phyloP scores from a whole-genome alignment of 2,113 vertebrate genomes.

The Pristiophorus japonicus region DNA sequence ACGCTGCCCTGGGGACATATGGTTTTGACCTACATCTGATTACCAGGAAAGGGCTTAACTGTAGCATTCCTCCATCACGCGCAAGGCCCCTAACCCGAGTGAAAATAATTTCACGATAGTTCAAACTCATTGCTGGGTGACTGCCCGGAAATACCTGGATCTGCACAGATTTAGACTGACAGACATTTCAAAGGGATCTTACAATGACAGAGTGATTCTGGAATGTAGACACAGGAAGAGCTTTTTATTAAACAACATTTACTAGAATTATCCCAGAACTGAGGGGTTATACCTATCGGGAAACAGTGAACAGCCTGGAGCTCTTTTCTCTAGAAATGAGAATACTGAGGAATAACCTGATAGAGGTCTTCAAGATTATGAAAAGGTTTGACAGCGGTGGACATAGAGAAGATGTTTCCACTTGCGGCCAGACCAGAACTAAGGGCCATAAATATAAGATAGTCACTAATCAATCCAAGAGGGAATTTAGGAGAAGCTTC shows the following conservation, averaged over 20 bases:
- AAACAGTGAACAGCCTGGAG: neutral
- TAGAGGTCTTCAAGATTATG: neutral
- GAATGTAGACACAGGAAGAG: neutral
- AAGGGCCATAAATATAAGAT: neutral
- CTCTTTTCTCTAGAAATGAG: neutral
- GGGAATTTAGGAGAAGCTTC: neutral
- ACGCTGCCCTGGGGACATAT: neutral
- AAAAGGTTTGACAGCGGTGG: neutral
- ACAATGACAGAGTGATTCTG: neutral
- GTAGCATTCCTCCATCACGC: neutral
- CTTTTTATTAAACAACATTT: neutral
- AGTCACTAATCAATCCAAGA: too few species aligned
- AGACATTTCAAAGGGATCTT: conserved; percentile 19
- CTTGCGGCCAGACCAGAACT: neutral
- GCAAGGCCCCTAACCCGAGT: neutral
- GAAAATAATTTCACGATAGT: neutral
- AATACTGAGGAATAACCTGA: neutral
- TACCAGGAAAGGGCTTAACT: neutral
- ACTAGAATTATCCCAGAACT: neutral
- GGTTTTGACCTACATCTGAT: neutral
- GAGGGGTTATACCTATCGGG: neutral
- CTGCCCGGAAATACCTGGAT: conserved; percentile 10
- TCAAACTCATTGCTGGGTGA: neutral
- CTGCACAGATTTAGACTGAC: neutral
- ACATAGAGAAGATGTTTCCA: neutral